Evolutionary conservation across 2,888 invertebrate genomes (phyloP), one percentile per base, ranked within the genome.

Genomic region (Rotaria socialis): DNA sequence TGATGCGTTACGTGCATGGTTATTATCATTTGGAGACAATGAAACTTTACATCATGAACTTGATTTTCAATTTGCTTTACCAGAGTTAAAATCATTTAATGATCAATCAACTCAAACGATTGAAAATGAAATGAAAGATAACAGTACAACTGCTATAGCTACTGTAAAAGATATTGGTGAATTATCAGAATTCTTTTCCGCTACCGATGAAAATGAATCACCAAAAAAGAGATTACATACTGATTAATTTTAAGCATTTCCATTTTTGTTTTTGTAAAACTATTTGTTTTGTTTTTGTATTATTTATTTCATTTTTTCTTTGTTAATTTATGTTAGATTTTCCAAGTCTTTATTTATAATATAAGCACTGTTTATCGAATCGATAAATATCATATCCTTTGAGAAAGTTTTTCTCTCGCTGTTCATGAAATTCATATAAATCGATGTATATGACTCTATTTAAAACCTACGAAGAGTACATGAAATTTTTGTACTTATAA

Each of bases 1-100:
- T n/a, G 47, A 80, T 80, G 80, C 8, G 5, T 80, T 80, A 24
- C 80, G 80, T n/a, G 8, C 8, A n/a, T 80, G 80, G 80, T 80
- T 80, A 14, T 80, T 14, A 11, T 47, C 80, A n/a, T 47, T 80
- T 80, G 67, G 35, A 5, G 80, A 80, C 14, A 24, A 47, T 47
- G 47, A 80, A 24, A 47, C 80, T 14, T 47, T 80, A 80, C 11
- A 24, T 24, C 47, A 8, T 43, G 80, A 80, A 47, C 47, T 80
- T 14, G 80, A 80, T 80, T 43, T 47, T 80, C 80, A 80, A 47
- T 80, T 24, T 80, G 19, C 35, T 35, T 67, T 35, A 35, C 27
- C 35, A 35, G 35, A 67, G 19, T 16, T 35, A 14, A 67, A 67
- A 19, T 14, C 35, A 35, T 67, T 67, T 19, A 35, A 67, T 35